Evolutionary conservation across 2,888 invertebrate species (phyloP).

Genomic region (Asteroscopus sphinx): DNA sequence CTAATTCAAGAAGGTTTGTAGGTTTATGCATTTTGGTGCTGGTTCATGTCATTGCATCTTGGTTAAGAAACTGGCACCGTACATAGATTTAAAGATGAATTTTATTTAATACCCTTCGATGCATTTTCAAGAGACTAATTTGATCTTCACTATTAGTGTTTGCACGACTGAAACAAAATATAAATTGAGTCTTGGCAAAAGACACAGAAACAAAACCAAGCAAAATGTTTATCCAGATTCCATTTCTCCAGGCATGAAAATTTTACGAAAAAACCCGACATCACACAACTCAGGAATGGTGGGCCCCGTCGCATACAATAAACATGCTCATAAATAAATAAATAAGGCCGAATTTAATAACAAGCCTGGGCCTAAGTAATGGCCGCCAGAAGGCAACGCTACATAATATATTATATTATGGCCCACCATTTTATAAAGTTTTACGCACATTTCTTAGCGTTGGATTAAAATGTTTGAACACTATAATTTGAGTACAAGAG

Average conservation of each 20-base stretch:
- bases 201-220: neutral
- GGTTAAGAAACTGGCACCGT: no score
- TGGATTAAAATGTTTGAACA: constrained; percentile 87
- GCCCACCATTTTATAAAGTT: constrained; percentile 80
- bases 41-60: no score
- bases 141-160: no score
- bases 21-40: no score
- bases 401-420: constrained; percentile 87
- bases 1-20: no score
- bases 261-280: constrained; percentile 13
- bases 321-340: constrained; percentile 86
- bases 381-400: constrained; percentile 86
- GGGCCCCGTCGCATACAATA: constrained; percentile 68
- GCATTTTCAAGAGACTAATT: no score
- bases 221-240: neutral
- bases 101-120: no score
- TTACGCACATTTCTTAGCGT: constrained; percentile 86
- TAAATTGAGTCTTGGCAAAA: no score
- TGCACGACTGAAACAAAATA: no score
- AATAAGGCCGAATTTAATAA: constrained; percentile 89
- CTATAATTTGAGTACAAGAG: constrained; percentile 83
- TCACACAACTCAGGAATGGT: constrained; percentile 25
- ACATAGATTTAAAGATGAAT: no score
- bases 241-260: constrained; percentile 14
- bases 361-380: constrained; percentile 85